Evolutionary conservation across 2,113 vertebrate species (phyloP).

Genomic region (Romanogobio albipinnatus): DNA sequence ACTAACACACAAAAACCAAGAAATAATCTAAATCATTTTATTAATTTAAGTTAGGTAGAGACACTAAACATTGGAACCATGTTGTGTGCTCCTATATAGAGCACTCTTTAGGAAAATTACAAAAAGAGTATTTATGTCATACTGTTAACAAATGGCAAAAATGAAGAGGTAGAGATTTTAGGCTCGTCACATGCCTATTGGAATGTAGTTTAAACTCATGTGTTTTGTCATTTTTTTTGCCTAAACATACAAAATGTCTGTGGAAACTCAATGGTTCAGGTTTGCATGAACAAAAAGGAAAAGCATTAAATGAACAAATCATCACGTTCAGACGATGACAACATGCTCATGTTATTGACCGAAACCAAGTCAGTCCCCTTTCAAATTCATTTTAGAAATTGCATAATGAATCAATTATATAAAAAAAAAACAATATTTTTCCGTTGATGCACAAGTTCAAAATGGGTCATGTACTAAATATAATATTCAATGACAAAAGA

Average conservation of each 20-base stretch:
- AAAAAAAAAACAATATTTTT: not conserved
- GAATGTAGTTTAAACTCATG: constrained; percentile 76
- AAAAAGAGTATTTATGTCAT: constrained; percentile 72
- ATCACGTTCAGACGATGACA: not conserved
- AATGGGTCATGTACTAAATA: not conserved
- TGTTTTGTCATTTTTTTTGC: constrained; percentile 57
- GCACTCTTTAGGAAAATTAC: constrained; percentile 74
- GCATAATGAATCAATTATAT: not conserved
- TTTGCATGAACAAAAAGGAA: constrained; percentile 15
- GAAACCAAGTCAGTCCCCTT: not conserved
- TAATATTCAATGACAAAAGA: not conserved
- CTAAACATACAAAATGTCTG: constrained; percentile 63
- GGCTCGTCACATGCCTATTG: constrained; percentile 76
- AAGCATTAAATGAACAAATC: constrained; percentile 20
- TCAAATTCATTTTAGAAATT: not conserved
- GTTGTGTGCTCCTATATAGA: constrained; percentile 70
- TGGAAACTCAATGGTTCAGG: constrained; percentile 16
- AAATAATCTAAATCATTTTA: constrained; percentile 85
- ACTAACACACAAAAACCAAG: constrained; percentile 3
- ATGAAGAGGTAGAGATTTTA: constrained; percentile 82
- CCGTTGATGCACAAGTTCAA: not conserved
- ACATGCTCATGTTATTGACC: not conserved
- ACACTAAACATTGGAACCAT: constrained; percentile 82
- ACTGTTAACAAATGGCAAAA: constrained; percentile 73
- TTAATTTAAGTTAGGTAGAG: constrained; percentile 86